A percentile compares a stretch with the other conserved stretches of the same genome.
phyloP scores from a whole-genome alignment of 2,888 invertebrate species.

The Drosophila mimica region DNA sequence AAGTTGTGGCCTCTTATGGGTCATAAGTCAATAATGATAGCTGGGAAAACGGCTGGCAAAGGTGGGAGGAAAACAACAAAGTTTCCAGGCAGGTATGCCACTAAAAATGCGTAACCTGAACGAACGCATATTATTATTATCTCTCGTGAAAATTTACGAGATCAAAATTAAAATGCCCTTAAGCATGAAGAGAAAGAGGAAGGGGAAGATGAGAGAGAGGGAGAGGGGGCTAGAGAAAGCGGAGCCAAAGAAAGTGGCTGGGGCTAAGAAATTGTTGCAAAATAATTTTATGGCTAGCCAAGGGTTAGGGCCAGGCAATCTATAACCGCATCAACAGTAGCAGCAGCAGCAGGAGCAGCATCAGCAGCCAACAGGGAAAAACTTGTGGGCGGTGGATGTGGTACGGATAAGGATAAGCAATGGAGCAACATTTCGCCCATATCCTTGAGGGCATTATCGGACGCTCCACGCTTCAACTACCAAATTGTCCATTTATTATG shows the following conservation, averaged over 20 bases:
- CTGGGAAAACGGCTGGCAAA: not conserved
- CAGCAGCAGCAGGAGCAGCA: not conserved
- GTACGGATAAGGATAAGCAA: slow-evolving; percentile 33
- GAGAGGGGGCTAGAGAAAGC: not conserved
- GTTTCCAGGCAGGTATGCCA: slow-evolving; percentile 60
- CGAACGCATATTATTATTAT: slow-evolving; percentile 80
- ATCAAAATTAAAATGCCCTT: slow-evolving; percentile 80
- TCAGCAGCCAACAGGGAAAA: slow-evolving; percentile 48
- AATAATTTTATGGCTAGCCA: slow-evolving; percentile 77
- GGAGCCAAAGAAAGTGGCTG: slow-evolving; percentile 50
- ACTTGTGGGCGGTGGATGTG: slow-evolving; percentile 33
- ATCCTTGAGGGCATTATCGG: slow-evolving; percentile 73
- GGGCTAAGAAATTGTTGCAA: slow-evolving; percentile 77
- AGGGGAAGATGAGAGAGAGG: not conserved
- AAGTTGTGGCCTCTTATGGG: slow-evolving; percentile 76
- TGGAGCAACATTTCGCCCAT: slow-evolving; percentile 55
- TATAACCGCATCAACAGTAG: slow-evolving; percentile 70
- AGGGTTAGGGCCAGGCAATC: slow-evolving; percentile 70
- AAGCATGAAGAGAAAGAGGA: slow-evolving; percentile 30
- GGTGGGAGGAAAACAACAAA: slow-evolving; percentile 35
- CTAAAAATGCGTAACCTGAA: slow-evolving; percentile 75
- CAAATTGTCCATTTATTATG: slow-evolving; percentile 83
- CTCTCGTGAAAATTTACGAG: slow-evolving; percentile 81
- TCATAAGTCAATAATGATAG: slow-evolving; percentile 75
- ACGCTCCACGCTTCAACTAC: slow-evolving; percentile 76